Conservation (phyloP, 37 sponge, comb jelly and placozoan species). For the Hormiphora californensis region DNA sequence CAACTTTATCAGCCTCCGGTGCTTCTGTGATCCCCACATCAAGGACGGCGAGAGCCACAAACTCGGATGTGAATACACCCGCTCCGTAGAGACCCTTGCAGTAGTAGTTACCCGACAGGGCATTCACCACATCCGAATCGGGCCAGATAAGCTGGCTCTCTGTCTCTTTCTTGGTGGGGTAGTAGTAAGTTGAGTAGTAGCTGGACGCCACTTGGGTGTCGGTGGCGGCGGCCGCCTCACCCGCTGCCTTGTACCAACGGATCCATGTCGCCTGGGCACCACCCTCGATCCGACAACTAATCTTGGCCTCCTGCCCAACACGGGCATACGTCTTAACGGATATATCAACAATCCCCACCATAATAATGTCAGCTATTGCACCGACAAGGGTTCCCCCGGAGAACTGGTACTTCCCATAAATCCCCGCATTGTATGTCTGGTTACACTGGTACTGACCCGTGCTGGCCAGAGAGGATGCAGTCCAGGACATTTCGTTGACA, state of each 20-base stretch:
- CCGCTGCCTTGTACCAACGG: constrained; percentile 28
- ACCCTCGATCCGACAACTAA: constrained; percentile 17
- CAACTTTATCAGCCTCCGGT: neutral
- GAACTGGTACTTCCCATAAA: neutral
- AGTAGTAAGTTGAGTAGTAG: neutral
- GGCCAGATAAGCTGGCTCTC: neutral
- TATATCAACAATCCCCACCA: neutral
- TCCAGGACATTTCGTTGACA: neutral
- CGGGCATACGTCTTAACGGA: neutral
- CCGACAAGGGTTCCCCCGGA: constrained; percentile 8
- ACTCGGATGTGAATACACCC: neutral
- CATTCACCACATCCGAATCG: neutral
- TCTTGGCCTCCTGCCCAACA: neutral
- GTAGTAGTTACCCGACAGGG: neutral
- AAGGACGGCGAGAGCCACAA: neutral
- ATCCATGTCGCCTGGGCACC: constrained; percentile 42
- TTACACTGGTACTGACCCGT: constrained; percentile 46
- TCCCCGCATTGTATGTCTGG: neutral
- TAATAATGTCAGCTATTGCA: neutral
- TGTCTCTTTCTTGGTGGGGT: neutral
- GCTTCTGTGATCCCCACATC: neutral
- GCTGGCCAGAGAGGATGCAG: neutral
- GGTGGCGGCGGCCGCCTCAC: neutral
- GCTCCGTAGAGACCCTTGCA: constrained; percentile 53
- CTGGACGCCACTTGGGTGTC: neutral